Base-by-base conservation (phyloP, 2,113 vertebrate species). In the Chaetura pelagica region DNA sequence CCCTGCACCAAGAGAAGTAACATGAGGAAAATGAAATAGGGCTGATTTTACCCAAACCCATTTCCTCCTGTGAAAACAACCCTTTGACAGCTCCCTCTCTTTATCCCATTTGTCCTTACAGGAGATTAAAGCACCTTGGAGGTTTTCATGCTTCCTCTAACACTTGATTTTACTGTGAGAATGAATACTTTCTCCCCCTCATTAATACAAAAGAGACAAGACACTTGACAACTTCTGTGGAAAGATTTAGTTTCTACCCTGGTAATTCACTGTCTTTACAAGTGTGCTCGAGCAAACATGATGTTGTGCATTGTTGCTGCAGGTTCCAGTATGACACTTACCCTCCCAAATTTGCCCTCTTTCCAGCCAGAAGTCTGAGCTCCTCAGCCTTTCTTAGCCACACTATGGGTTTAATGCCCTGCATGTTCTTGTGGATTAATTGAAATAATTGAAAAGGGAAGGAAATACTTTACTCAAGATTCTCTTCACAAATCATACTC, bases 391-490 rank as follows among this genome's bases (percentile, higher is more conserved):
- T 87, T 86, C 59, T 81, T 71, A 84, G 44, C 9, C 59, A 32
- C 24, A 16, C 22, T 51, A 22, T 42, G 4, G 17, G 42, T 81
- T 94, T 74, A 94, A 74, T 0, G 2, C n/a, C 21, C 22, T 59
- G 40, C 20, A 63, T 51, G 22, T 51, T 81, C 27, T 59, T 46
- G 38, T 30, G 58, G 27, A 77, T 74, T 84, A 74, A 66, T 24
- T 93, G 15, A 78, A 89, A 63, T 89, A 81, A 74, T 74, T 71
- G 51, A 66, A 84, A 94, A 89, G 40, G 49, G 73, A 72, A 89
- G 80, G 52, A 96, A 96, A 95, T 87, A 69, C 72, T 92, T 94
- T 68, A 58, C 40, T 84, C 63, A 77, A 91, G 48, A 71, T 94
- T 81, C 61, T 77, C 81, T 95, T 93, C 59, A 89, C 48, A 93